Percentiles rank a stretch among this genome's conserved stretches.
Evolutionary conservation across 2,888 invertebrate species (phyloP).

Genomic region (Eristalinus sepulchralis): DNA sequence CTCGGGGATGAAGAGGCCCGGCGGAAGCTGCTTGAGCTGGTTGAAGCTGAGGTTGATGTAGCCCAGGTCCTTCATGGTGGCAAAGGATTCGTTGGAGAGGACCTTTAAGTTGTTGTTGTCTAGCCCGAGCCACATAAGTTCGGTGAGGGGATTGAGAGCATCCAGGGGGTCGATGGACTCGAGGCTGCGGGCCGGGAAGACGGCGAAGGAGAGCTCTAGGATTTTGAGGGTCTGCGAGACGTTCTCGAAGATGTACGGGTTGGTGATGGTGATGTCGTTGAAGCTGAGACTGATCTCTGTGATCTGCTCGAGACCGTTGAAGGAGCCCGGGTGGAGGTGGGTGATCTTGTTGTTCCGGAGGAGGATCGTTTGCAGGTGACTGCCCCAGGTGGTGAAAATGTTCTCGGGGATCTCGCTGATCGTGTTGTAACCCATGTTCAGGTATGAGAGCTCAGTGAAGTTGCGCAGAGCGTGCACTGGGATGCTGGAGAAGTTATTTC

Average conservation of each 20-base stretch:
- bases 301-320: slow-evolving; percentile 88
- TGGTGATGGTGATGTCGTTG: slow-evolving; percentile 92
- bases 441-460: slow-evolving; percentile 90
- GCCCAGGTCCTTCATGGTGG: slow-evolving; percentile 86
- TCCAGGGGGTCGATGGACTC: slow-evolving; percentile 86
- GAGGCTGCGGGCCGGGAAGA: slow-evolving; percentile 83
- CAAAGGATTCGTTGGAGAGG: slow-evolving; percentile 87
- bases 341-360: slow-evolving; percentile 92
- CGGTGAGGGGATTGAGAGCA: slow-evolving; percentile 87
- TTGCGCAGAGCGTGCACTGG: slow-evolving; percentile 87
- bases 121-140: slow-evolving; percentile 90
- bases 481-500: slow-evolving; percentile 89
- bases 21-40: slow-evolving; percentile 87
- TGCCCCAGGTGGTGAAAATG: slow-evolving; percentile 89
- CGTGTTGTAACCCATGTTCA: slow-evolving; percentile 94
- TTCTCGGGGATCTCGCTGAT: slow-evolving; percentile 89
- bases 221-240: slow-evolving; percentile 89
- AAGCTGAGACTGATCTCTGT: slow-evolving; percentile 95
- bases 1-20: slow-evolving; percentile 86
- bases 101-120: slow-evolving; percentile 93
- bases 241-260: slow-evolving; percentile 90
- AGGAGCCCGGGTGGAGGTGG: slow-evolving; percentile 86
- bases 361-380: slow-evolving; percentile 89
- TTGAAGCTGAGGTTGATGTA: slow-evolving; percentile 94
- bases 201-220: slow-evolving; percentile 92